Conservation (phyloP, 2,888 invertebrate genomes). For the Apotomis turbidana region DNA sequence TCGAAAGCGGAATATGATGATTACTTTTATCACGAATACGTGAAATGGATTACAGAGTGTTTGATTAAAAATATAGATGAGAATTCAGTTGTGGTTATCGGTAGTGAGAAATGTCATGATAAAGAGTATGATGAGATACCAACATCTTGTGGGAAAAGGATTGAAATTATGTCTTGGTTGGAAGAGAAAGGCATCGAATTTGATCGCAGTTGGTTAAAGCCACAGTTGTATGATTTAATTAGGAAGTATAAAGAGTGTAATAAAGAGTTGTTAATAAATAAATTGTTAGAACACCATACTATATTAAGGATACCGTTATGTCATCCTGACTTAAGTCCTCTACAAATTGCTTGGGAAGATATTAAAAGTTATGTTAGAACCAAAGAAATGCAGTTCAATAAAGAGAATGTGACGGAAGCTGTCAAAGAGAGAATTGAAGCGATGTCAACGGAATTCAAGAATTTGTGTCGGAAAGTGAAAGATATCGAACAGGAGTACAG, state of each 20-base stretch:
- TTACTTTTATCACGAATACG: background rate
- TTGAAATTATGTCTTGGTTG: background rate
- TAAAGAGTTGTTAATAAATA: conserved; percentile 3
- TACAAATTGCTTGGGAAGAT: conserved; percentile 5
- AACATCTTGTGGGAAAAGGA: background rate
- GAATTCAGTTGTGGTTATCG: background rate
- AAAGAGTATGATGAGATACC: background rate
- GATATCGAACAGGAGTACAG: conserved; percentile 16
- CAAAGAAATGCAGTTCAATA: conserved; percentile 6
- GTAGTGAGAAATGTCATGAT: background rate
- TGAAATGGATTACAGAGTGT: background rate
- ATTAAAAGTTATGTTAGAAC: background rate
- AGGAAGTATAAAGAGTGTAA: background rate
- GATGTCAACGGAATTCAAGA: background rate
- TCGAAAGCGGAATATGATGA: background rate
- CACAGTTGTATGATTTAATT: background rate
- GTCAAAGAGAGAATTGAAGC: background rate
- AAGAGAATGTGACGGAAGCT: background rate
- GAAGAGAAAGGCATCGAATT: background rate
- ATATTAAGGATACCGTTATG: background rate
- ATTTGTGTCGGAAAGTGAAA: background rate
- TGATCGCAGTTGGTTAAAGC: conserved; percentile 11
- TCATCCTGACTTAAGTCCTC: conserved; percentile 2
- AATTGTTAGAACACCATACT: conserved; percentile 1
- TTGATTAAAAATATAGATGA: background rate